Evolutionary conservation across 37 sponge, comb jelly and placozoan species (phyloP), one percentile per base, ranked within the genome.

Genomic region (Dysidea cf. avara): DNA sequence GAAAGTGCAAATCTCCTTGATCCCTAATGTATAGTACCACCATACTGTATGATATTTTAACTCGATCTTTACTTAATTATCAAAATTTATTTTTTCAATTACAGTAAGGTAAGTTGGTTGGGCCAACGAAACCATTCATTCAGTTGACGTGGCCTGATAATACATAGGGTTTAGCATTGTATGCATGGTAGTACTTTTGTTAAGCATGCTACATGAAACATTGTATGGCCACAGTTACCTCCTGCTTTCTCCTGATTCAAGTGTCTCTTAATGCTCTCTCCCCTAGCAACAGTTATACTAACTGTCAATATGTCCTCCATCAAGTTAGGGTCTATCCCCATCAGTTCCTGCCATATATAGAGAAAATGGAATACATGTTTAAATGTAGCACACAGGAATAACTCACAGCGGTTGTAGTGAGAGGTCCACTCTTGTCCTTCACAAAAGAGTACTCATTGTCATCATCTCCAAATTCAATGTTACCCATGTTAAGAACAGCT

Each of bases 401-500:
- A 28, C 68, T 77, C 49, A 83, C 76, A 18, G 81, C 49, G 20
- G 48, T 75, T 17, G 35, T 66, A 12, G 64, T 48, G 24, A 85
- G 37, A 20, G 86, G 67, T 12, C 64, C 73, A 5, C 56, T 43
- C 22, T 56, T 46, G 21, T 77, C 72, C 33, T 32, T 18, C 46
- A 90, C 68, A 30, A 52, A 52, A 0, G 90, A 79, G 21, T 65
- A 40, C 33, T 90, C 90, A 39, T 67, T 21, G 49, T 75, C 78
- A 61, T 83, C 81, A 53, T 90, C 82, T 0, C 68, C 51, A 68
- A 88, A 88, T 50, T 74, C 49, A 18, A 88, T 50, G 61, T 88
- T 88, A 2, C 89, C 89, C 54, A 88, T 14, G 64, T 88, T 78
- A 13, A 88, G 66, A 75, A 88, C 48, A 22, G 75, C 80, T 0